A percentile compares a stretch with the other conserved stretches of the same genome.
phyloP scores from a whole-genome alignment of 2,888 invertebrate genomes.

The Leptinotarsa rubiginosa region DNA sequence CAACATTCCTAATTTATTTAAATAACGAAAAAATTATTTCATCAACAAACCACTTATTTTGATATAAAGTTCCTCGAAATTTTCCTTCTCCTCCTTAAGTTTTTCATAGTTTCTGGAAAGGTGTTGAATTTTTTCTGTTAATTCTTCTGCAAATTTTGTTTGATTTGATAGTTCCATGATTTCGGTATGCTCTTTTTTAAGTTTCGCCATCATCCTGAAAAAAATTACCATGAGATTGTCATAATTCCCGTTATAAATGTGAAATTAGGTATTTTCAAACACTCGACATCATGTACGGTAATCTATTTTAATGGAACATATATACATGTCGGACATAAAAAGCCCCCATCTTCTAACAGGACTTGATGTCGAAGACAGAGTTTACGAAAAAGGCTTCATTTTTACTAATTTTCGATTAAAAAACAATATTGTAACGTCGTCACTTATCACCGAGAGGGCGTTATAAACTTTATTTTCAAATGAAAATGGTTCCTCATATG shows the following conservation, averaged over 20 bases:
- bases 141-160: constrained; percentile 42
- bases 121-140: constrained; percentile 44
- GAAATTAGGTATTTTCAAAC: not conserved
- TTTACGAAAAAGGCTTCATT: no score
- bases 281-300: no score
- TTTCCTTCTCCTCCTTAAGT: constrained; percentile 43
- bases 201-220: constrained; percentile 46
- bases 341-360: no score
- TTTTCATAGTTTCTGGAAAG: constrained; percentile 43
- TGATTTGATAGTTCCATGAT: constrained; percentile 41
- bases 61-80: constrained; percentile 50
- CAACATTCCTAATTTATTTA: no score
- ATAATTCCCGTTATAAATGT: not conserved
- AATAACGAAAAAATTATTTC: not conserved
- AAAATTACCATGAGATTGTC: not conserved
- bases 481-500: no score
- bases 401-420: no score
- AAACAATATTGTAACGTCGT: no score
- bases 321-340: no score
- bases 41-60: constrained; percentile 46
- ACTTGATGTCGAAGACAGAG: no score
- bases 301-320: no score
- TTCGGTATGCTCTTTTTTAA: constrained; percentile 42
- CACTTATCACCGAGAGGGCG: no score
- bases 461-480: no score